phyloP scores from a whole-genome alignment of 2,113 vertebrate species.

The Tursiops truncatus region DNA sequence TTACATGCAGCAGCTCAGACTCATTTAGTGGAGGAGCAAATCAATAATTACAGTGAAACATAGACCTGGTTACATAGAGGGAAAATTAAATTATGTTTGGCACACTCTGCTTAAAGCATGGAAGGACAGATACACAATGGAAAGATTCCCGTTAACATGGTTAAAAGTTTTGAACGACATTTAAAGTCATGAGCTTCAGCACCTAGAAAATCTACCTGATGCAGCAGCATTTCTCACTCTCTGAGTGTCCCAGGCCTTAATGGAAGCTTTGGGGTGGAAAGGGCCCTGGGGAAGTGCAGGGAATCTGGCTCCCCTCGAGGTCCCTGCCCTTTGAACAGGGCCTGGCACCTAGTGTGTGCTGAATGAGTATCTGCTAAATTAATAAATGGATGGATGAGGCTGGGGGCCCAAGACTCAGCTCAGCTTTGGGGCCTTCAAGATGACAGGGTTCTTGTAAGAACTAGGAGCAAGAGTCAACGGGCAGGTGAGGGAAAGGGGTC shows the following conservation, averaged over 20 bases:
- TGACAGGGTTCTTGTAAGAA: background rate
- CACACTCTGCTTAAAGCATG: background rate
- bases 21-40: background rate
- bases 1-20: background rate
- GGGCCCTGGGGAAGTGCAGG: background rate
- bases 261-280: background rate
- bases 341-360: background rate
- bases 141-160: background rate
- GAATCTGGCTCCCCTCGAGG: background rate
- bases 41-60: background rate
- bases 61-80: background rate
- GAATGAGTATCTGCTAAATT: background rate
- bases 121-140: background rate
- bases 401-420: background rate
- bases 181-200: background rate
- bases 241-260: background rate
- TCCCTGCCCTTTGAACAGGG: background rate
- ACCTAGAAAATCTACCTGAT: background rate
- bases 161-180: slow-evolving; percentile 9
- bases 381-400: background rate
- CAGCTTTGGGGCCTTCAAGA: background rate
- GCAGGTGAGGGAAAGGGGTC: background rate
- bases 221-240: background rate
- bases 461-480: background rate
- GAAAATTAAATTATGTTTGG: background rate